These are phyloP conservation scores for Malthinus seriepunctatus DNA, from an alignment of 2,888 invertebrate species.

Conservation along the genomic window DNA sequence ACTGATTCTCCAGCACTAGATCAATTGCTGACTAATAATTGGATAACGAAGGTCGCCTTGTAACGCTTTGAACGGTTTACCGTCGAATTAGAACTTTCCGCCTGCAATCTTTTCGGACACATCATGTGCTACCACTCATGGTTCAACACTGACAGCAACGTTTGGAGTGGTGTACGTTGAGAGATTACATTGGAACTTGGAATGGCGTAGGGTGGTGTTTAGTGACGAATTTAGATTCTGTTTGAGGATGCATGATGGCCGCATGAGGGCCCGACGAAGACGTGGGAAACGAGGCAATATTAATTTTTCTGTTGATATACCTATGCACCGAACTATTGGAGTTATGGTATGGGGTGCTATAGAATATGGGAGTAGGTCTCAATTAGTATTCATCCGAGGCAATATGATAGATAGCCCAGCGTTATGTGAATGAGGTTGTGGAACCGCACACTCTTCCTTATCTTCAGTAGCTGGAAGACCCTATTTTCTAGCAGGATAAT, in stretches of 20 bases:
- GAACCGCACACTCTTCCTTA: background rate
- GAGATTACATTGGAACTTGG: too few relatives aligned
- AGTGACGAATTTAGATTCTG: too few relatives aligned
- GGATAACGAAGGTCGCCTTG: background rate
- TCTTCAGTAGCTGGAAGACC: conserved; percentile 3
- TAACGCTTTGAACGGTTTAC: background rate
- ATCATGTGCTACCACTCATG: background rate
- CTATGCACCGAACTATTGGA: background rate
- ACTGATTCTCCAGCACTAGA: background rate
- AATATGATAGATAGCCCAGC: too few relatives aligned
- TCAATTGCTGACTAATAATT: background rate
- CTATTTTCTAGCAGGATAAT: background rate
- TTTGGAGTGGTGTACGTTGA: too few relatives aligned
- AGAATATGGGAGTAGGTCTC: background rate
- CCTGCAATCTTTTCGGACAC: background rate
- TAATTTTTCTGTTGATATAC: background rate
- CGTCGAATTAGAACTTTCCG: too few relatives aligned
- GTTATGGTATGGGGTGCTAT: background rate
- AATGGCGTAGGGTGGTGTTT: too few relatives aligned
- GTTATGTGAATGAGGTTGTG: background rate
- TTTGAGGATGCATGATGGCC: too few relatives aligned
- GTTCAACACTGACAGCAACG: too few relatives aligned
- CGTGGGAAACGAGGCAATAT: background rate
- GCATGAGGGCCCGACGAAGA: background rate
- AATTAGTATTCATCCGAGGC: background rate